Percentiles rank a stretch among this genome's conserved stretches.
These are phyloP conservation scores for Scatophagus argus DNA, from an alignment of 2,113 vertebrate species.

Conservation along the genomic window DNA sequence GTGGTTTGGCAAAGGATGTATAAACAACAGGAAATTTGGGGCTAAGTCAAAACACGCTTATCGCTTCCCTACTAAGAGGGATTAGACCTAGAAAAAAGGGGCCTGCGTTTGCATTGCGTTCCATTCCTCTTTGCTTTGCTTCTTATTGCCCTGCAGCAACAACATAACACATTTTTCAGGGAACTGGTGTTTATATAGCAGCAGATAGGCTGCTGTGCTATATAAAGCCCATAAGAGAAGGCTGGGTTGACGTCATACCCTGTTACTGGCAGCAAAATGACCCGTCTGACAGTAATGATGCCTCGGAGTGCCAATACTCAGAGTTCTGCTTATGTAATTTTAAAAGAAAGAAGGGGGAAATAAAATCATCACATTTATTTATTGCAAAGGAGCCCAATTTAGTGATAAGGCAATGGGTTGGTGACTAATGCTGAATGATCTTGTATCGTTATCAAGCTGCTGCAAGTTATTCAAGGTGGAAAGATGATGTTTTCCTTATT, in stretches of 20 bases:
- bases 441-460: neutral
- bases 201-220: constrained; percentile 32
- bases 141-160: constrained; percentile 46
- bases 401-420: neutral
- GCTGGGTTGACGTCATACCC: constrained; percentile 40
- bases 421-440: neutral
- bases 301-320: constrained; percentile 40
- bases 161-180: constrained; percentile 15
- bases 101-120: constrained; percentile 34
- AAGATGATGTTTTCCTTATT: neutral
- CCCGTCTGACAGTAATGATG: constrained; percentile 50
- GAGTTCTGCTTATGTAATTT: constrained; percentile 50
- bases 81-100: constrained; percentile 69
- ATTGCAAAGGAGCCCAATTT: constrained; percentile 29
- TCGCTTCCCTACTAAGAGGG: constrained; percentile 75
- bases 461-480: neutral
- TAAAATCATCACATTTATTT: neutral
- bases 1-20: constrained; percentile 72
- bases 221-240: constrained; percentile 40
- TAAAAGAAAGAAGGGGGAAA: neutral
- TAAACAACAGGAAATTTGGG: constrained; percentile 78
- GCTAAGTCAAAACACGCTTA: constrained; percentile 78
- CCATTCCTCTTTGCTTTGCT: constrained; percentile 47
- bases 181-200: constrained; percentile 37
- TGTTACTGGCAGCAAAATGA: constrained; percentile 41